Evolutionary conservation across 2,888 invertebrate species (phyloP), one percentile per base, ranked within the genome.

Genomic region (Drosophila melanocephala): DNA sequence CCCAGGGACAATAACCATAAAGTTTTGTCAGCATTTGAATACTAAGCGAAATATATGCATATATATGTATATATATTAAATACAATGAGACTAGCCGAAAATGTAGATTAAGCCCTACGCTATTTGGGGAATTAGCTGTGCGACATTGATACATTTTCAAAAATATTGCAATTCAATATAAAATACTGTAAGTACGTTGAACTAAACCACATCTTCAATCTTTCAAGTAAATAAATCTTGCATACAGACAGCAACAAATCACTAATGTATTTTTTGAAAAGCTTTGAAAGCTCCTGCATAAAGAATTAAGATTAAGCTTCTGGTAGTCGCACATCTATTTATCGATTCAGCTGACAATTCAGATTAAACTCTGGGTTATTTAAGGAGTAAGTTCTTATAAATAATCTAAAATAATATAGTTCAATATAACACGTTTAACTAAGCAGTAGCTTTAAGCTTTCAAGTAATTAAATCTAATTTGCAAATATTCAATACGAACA

Each of bases 11-110:
- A 59, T 56, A 39, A 59, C 32, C 66, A 57, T 67, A 61, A 72
- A 60, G 12, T 58, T 57, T 26, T 35, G 44, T 64, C 67, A 50
- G 50, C 67, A 57, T 75, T 72, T 69, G 64, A 76, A 78, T 75
- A 58, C 62, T 56, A 75, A 71, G 32, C 37, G 50, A 39, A 50
- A 37, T 9, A 22, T 35, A 44, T 44, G 22, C 12, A 44, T 9
- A 26, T 26, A 32, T 51, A 32, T 16, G 5, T 12, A 16, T 28
- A 37, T 55, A 44, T 53, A 28, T 30, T n/a, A n/a, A 51, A 30
- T 37, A 19, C 22, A 67, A 63, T 67, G 72, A 63, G 72, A 72
- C 22, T 12, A 28, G 56, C 47, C 60, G n/a, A 53, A 51, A 65
- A 42, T 39, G n/a, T n/a, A 14, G 30, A 12, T n/a, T 35, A 10